These are phyloP conservation scores for Ceratotherium simum DNA, from an alignment of 2,113 vertebrate species.

Conservation along the genomic window DNA sequence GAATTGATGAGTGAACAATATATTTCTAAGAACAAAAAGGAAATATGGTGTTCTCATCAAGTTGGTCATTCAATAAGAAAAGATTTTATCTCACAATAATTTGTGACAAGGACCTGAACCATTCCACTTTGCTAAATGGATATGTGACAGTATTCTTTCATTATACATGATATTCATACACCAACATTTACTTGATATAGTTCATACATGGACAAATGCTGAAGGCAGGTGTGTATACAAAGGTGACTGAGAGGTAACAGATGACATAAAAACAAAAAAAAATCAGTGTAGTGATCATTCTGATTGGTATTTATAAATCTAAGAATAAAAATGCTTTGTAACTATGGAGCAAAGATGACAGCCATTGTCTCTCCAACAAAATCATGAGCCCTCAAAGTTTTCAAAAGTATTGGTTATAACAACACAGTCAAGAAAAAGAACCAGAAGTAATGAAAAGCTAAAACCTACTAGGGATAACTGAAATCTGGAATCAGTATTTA, in stretches of 20 bases:
- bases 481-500: conserved; percentile 25
- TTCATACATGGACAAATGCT: not conserved
- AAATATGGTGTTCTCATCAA: not conserved
- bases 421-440: not conserved
- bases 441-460: not conserved
- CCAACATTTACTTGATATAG: not conserved
- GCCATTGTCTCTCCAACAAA: conserved; percentile 34
- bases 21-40: conserved; percentile 17
- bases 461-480: not conserved
- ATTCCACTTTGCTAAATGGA: not conserved
- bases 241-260: not conserved
- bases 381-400: not conserved
- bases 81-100: not conserved
- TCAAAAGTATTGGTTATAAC: conserved; percentile 24
- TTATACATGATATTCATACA: not conserved
- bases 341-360: not conserved
- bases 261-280: not conserved
- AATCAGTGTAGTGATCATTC: not conserved
- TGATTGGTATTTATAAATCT: not conserved
- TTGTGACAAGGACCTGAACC: not conserved
- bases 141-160: not conserved
- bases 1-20: not conserved
- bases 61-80: not conserved
- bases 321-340: conserved; percentile 7
- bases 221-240: not conserved